These are phyloP conservation scores for Agrilus cyanescens DNA, from an alignment of 2,888 invertebrate species.

Conservation along the genomic window DNA sequence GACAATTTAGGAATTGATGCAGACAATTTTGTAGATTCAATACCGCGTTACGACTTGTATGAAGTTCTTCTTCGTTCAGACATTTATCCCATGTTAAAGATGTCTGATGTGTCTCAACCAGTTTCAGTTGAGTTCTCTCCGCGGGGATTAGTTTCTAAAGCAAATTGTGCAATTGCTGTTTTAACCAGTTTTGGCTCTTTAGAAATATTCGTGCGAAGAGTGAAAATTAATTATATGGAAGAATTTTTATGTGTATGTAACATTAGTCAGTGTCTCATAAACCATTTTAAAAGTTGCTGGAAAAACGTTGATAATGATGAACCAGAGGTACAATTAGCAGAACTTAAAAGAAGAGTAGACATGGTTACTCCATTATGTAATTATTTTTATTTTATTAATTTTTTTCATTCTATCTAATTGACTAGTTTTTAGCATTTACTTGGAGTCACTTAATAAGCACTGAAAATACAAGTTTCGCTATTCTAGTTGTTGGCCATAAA, in stretches of 20 bases:
- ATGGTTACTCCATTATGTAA: constrained; percentile 23
- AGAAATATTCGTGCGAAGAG: constrained; percentile 23
- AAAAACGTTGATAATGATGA: constrained; percentile 13
- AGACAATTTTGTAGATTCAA: constrained; percentile 19
- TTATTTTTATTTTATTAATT: constrained; percentile 6
- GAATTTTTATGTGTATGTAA: constrained; percentile 22
- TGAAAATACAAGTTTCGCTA: constrained; percentile 16
- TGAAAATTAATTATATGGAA: constrained; percentile 20
- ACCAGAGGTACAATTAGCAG: constrained; percentile 16
- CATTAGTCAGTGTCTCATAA: constrained; percentile 22
- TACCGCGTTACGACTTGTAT: constrained; percentile 22
- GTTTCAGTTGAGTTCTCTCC: constrained; percentile 27
- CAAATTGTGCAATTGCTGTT: constrained; percentile 22
- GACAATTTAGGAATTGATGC: constrained; percentile 23
- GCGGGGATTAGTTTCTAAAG: constrained; percentile 20
- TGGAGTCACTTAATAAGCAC: constrained; percentile 26
- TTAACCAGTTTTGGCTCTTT: constrained; percentile 25
- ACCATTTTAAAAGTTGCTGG: constrained; percentile 21
- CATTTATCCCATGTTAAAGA: constrained; percentile 21
- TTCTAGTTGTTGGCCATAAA: constrained; percentile 28
- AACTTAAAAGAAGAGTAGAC: constrained; percentile 23
- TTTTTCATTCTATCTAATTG: constrained; percentile 2
- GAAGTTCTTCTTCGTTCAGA: constrained; percentile 23
- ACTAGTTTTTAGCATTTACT: constrained; percentile 24
- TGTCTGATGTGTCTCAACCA: constrained; percentile 16